Conservation (phyloP, 2,797 vertebrate species). For the Hemitrygon akajei region DNA sequence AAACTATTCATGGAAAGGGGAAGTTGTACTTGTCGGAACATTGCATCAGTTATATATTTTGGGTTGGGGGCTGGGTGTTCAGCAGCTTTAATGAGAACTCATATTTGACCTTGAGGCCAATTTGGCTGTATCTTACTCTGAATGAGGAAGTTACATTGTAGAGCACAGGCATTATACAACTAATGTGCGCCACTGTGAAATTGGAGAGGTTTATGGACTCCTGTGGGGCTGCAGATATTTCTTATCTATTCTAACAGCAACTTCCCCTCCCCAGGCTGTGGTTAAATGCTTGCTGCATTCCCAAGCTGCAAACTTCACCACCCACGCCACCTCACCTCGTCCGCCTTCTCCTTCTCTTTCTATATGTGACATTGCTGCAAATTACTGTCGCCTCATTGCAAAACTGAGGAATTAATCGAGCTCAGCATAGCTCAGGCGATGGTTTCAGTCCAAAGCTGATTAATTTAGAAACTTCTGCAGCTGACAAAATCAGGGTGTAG, state of each 20-base stretch:
- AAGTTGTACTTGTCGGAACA: neutral
- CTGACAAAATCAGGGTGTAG: neutral
- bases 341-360: neutral
- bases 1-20: neutral
- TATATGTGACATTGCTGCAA: neutral
- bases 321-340: conserved; percentile 4
- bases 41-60: neutral
- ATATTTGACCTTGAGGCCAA: conserved; percentile 31
- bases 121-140: neutral
- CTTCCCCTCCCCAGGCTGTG: conserved; percentile 55
- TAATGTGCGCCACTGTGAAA: neutral
- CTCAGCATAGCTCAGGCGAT: neutral
- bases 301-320: conserved; percentile 18
- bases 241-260: conserved; percentile 64
- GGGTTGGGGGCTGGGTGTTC: neutral
- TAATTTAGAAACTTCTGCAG: conserved; percentile 31
- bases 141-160: conserved; percentile 29
- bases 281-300: neutral
- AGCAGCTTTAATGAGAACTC: neutral
- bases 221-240: conserved; percentile 53
- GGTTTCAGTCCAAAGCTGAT: conserved; percentile 21
- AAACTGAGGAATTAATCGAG: conserved; percentile 21
- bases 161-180: neutral
- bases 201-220: neutral
- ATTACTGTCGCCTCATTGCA: neutral